Evolutionary conservation across 2,113 vertebrate species (phyloP).

Genomic region (Phycodurus eques): DNA sequence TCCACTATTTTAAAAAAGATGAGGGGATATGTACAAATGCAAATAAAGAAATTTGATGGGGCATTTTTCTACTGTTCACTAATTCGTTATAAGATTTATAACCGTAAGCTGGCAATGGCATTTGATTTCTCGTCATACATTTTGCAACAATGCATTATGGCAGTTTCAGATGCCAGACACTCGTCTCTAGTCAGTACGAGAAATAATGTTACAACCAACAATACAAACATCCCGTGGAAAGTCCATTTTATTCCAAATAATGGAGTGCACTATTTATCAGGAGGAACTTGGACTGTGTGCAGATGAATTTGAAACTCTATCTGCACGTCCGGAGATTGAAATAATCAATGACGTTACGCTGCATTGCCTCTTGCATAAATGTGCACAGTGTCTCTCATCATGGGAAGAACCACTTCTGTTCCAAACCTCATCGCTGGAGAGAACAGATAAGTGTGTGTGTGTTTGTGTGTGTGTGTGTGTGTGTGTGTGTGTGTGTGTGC

Average conservation of each 20-base stretch:
- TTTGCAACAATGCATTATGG: not conserved
- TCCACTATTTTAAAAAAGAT: not conserved
- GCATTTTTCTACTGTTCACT: no score
- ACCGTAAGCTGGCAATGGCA: no score
- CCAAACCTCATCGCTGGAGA: not conserved
- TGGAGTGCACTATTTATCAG: not conserved
- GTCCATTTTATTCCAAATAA: not conserved
- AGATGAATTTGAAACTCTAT: constrained; percentile 6
- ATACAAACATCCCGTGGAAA: not conserved
- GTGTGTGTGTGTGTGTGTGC: not conserved
- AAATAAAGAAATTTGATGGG: no score
- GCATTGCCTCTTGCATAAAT: constrained; percentile 5
- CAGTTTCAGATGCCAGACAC: not conserved
- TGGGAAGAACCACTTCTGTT: not conserved
- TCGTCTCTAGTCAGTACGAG: not conserved
- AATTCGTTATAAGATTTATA: no score
- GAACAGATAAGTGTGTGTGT: not conserved
- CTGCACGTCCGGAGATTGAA: constrained; percentile 1
- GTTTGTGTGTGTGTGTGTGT: not conserved
- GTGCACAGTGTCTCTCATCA: not conserved
- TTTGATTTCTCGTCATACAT: no score
- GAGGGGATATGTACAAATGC: no score
- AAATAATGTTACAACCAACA: not conserved
- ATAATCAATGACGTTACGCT: constrained; percentile 6
- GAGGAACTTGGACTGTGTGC: not conserved